Evolutionary conservation across 2,113 vertebrate genomes (phyloP), one percentile per base, ranked within the genome.

Genomic region (Blennius ocellaris): DNA sequence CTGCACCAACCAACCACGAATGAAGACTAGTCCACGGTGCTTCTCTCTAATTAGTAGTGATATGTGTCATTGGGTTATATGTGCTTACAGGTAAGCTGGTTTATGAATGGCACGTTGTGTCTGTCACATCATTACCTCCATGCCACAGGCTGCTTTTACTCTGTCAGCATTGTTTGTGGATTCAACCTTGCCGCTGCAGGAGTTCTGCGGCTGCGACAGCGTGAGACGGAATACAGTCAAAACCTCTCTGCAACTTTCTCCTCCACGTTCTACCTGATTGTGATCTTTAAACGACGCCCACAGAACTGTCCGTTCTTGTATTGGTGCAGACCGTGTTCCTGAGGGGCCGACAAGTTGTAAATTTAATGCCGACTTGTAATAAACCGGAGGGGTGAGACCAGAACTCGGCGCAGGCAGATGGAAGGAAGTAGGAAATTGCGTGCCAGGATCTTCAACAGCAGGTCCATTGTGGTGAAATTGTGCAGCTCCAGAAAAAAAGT

Each of bases 401-500:
- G 73, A 79, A 79, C 55, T 71, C 53, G 36, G 53, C 16, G 10
- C 57, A 78, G 37, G 41, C 67, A 74, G 54, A 82, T 50, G 58
- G 82, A 64, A 73, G 54, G 60, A 70, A 86, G 62, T 15, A 59
- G 72, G 64, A 76, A 82, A 83, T 78, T 52, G 54, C 12, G 12
- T 57, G 68, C 44, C 43, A 54, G 48, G 76, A 75, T 85, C 68
- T 82, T 78, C 60, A 57, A 79, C 50, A 78, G 72, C 43, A 38
- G 79, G 74, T 66, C 70, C 73, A 48, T 80, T 81, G 73, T 72
- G 77, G 67, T 58, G 78, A 77, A 87, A 86, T 85, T 73, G 76
- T 72, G 59, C 74, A 63, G 77, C 81, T 81, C 59, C 16, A 66
- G 60, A 76, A 73, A 85, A 85, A 91, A 91, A 89, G 83, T 85